Evolutionary conservation across 2,113 vertebrate species (phyloP).

Genomic region (Bambusicola thoracicus): DNA sequence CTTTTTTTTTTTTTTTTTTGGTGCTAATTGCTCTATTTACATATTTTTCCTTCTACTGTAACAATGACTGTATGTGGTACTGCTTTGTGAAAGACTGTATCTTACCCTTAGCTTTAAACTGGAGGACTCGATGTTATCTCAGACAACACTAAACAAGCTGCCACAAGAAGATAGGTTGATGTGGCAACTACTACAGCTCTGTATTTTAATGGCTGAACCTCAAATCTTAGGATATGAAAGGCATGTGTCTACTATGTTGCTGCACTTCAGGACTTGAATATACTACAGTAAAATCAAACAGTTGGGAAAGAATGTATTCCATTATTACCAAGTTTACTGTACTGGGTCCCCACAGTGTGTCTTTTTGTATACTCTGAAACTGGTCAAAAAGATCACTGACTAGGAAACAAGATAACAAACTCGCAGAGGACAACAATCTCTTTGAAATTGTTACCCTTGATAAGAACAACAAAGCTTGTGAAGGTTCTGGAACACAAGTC

Average conservation of each 20-base stretch:
- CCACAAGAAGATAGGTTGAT: background rate
- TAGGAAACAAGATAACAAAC: background rate
- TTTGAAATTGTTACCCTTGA: too few relatives aligned
- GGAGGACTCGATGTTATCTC: background rate
- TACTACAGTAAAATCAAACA: background rate
- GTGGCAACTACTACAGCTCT: background rate
- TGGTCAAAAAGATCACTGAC: background rate
- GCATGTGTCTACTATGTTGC: background rate
- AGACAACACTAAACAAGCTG: background rate
- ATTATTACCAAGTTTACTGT: background rate
- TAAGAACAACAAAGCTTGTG: too few relatives aligned
- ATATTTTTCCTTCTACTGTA: background rate
- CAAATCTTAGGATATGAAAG: background rate
- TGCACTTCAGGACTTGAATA: background rate
- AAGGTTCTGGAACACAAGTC: too few relatives aligned
- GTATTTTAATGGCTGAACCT: background rate
- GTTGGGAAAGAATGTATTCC: background rate
- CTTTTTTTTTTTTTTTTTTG: background rate
- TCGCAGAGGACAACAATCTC: too few relatives aligned
- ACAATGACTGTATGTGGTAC: background rate
- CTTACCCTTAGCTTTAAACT: background rate
- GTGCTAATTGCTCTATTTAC: background rate
- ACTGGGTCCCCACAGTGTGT: background rate
- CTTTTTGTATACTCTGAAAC: background rate
- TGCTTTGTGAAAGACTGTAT: background rate